Evolutionary conservation across 2,888 invertebrate species (phyloP).

Genomic region (Carterocephalus palaemon): DNA sequence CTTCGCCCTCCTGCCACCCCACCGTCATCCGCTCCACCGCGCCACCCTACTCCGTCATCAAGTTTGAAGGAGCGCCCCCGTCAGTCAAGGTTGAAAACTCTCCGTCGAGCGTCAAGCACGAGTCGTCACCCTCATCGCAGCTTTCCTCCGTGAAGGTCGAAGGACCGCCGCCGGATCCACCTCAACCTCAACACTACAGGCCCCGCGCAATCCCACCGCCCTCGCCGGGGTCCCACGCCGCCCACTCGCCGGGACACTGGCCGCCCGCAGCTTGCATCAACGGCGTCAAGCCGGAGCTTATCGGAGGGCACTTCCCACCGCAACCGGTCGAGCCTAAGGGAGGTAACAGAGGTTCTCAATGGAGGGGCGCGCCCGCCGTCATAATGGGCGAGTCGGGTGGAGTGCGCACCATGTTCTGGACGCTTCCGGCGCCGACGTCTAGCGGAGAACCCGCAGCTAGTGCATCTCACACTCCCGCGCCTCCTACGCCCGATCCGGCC

Average conservation of each 20-base stretch:
- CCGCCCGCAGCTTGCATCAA: constrained; percentile 83
- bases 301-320: constrained; percentile 80
- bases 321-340: constrained; percentile 64
- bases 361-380: constrained; percentile 88
- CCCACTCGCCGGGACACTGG: constrained; percentile 71
- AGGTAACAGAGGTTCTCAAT: constrained; percentile 63
- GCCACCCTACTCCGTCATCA: constrained; percentile 79
- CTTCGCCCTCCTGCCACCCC: constrained; percentile 68
- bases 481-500: constrained; percentile 73
- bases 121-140: constrained; percentile 49
- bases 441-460: constrained; percentile 73
- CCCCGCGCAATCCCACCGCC: constrained; percentile 65
- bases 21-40: constrained; percentile 77
- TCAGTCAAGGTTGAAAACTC: constrained; percentile 57
- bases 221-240: constrained; percentile 61
- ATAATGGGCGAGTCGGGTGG: constrained; percentile 96
- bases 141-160: constrained; percentile 74
- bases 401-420: constrained; percentile 85
- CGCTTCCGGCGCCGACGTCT: constrained; percentile 77
- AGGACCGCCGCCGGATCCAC: constrained; percentile 49
- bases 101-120: constrained; percentile 52
- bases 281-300: constrained; percentile 90
- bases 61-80: constrained; percentile 74
- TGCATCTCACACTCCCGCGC: constrained; percentile 76
- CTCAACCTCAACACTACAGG: constrained; percentile 59